These are phyloP conservation scores for Slavum lentiscoides DNA, from an alignment of 2,888 invertebrate genomes.

Conservation along the genomic window DNA sequence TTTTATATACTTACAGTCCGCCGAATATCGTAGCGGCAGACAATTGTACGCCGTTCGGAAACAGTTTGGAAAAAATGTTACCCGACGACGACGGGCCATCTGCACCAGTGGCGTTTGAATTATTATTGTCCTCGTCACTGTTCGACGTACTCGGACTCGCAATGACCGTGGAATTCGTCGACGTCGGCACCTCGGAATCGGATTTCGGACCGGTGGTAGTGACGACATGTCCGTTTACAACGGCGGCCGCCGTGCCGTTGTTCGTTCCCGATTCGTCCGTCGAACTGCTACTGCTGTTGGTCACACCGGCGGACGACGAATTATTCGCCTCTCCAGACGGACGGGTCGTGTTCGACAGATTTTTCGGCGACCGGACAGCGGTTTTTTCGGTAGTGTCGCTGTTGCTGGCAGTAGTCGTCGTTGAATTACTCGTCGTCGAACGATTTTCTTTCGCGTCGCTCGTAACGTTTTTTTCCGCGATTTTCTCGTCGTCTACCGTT, in stretches of 20 bases:
- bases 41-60: not conserved
- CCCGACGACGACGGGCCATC: not conserved
- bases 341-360: not conserved
- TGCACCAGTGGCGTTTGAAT: not conserved
- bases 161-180: too few relatives aligned
- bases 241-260: too few relatives aligned
- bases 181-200: too few relatives aligned
- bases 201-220: too few relatives aligned
- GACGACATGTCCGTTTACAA: too few relatives aligned
- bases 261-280: too few relatives aligned
- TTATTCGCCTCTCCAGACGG: not conserved
- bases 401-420: too few relatives aligned
- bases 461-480: not conserved
- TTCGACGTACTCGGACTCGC: too few relatives aligned
- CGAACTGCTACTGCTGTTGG: too few relatives aligned
- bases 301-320: too few relatives aligned
- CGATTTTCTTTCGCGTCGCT: not conserved
- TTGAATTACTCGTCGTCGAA: not conserved
- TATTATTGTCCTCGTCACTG: not conserved
- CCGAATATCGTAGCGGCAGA: not conserved
- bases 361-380: not conserved
- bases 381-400: not conserved
- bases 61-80: not conserved
- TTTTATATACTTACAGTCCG: conserved; percentile 2
- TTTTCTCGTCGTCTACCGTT: too few relatives aligned